Percentiles rank a stretch among this genome's conserved stretches.
These are phyloP conservation scores for Thyatira batis DNA, from an alignment of 2,888 invertebrate genomes.

Conservation along the genomic window DNA sequence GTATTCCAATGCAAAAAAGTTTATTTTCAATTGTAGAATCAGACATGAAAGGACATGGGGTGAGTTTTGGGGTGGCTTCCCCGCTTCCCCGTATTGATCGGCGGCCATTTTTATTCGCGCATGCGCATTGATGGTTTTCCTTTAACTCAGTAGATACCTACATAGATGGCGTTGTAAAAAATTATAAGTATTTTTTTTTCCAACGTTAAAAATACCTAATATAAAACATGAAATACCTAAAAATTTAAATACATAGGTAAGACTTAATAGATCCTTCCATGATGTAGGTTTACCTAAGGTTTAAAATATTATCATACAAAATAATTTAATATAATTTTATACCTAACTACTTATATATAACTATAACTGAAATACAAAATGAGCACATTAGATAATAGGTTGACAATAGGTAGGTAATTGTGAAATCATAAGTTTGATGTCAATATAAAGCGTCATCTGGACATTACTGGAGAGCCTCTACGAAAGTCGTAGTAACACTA, in stretches of 20 bases:
- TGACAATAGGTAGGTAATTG: no score
- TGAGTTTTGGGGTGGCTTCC: constrained; percentile 62
- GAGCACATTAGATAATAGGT: no score
- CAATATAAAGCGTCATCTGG: no score
- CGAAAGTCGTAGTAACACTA: not conserved
- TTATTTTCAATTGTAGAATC: constrained; percentile 36
- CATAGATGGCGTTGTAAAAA: constrained; percentile 68
- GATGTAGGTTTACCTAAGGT: no score
- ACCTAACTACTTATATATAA: no score
- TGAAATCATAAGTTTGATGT: no score
- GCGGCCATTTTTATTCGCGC: constrained; percentile 73
- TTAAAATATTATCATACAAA: no score
- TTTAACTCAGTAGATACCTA: constrained; percentile 32
- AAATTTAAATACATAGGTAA: not conserved
- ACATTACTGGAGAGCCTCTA: not conserved
- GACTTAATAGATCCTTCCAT: no score
- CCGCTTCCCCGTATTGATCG: constrained; percentile 62
- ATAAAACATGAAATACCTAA: not conserved
- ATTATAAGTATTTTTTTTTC: no score
- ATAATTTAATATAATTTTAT: no score
- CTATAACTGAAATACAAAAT: no score
- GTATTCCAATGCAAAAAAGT: constrained; percentile 32
- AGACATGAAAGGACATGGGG: constrained; percentile 42
- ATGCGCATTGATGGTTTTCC: constrained; percentile 46
- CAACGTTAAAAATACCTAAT: not conserved